Conservation (phyloP, 2,888 invertebrate genomes). For the Cerceris ruficornis region DNA sequence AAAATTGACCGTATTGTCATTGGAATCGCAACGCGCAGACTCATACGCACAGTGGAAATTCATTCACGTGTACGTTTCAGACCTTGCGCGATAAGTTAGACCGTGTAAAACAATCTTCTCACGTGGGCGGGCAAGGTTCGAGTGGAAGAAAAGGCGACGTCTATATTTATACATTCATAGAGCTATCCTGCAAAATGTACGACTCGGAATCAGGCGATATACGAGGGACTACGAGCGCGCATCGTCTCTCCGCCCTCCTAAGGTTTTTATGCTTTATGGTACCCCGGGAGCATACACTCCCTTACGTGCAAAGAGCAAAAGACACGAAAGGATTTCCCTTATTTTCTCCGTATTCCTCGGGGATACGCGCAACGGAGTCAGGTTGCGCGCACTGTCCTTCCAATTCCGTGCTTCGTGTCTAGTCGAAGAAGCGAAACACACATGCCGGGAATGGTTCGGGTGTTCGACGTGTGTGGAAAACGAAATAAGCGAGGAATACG, state of each 20-base stretch:
- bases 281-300: conserved; percentile 3
- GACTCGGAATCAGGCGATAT: conserved; percentile 31
- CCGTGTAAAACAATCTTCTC: too few species aligned
- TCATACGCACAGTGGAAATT: too few species aligned
- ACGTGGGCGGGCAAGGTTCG: too few species aligned
- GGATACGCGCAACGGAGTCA: conserved; percentile 35
- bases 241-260: not conserved
- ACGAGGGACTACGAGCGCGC: conserved; percentile 21
- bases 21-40: too few species aligned
- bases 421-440: conserved; percentile 44
- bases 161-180: too few species aligned
- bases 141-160: too few species aligned
- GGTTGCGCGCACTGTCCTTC: conserved; percentile 37
- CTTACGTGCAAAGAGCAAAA: conserved; percentile 38
- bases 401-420: conserved; percentile 35
- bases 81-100: too few species aligned
- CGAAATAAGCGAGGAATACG: conserved; percentile 73
- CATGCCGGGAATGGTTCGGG: conserved; percentile 57
- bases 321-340: conserved; percentile 45
- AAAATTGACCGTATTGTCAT: too few species aligned
- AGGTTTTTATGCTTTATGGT: conserved; percentile 11
- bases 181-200: not conserved
- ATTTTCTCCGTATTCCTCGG: conserved; percentile 43
- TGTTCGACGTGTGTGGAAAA: conserved; percentile 74
- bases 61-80: too few species aligned